A percentile compares a stretch with the other conserved stretches of the same genome.
Evolutionary conservation across 35 echinoderm and acorn worm species (phyloP).

Genomic region (Hemicentrotus pulcherrimus): DNA sequence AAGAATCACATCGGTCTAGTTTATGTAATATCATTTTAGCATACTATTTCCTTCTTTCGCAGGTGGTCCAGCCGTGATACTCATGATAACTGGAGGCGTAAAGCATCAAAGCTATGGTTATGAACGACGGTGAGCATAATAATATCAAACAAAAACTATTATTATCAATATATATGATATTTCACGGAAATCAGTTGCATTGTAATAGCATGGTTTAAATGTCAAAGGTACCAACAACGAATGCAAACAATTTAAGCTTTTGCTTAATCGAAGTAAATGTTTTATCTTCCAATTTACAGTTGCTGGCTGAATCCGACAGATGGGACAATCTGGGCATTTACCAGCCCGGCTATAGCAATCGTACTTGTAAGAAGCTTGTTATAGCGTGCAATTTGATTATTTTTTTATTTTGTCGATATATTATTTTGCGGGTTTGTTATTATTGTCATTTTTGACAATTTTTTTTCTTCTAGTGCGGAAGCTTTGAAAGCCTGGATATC

Average conservation of each 20-base stretch:
- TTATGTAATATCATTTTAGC: neutral
- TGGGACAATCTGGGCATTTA: neutral
- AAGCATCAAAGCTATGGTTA: neutral
- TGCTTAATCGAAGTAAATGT: too few relatives aligned
- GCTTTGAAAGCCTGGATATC: too few relatives aligned
- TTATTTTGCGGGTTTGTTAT: too few relatives aligned
- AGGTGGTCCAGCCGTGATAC: neutral
- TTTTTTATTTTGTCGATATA: too few relatives aligned
- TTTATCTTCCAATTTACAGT: neutral
- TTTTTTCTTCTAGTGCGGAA: too few relatives aligned
- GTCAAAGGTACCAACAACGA: too few relatives aligned
- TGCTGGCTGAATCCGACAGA: neutral
- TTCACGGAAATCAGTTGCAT: neutral
- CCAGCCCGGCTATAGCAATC: neutral
- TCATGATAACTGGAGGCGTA: neutral
- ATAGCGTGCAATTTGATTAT: too few relatives aligned
- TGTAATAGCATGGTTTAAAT: too few relatives aligned
- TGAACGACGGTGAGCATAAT: neutral
- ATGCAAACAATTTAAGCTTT: too few relatives aligned
- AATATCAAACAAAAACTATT: neutral
- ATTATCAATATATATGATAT: neutral
- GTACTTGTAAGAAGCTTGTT: neutral
- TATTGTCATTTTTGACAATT: too few relatives aligned
- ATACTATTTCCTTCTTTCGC: neutral
- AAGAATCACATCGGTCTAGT: too few relatives aligned